Base-by-base conservation (phyloP, 2,113 vertebrate species). In the Hepsetus odoe region DNA sequence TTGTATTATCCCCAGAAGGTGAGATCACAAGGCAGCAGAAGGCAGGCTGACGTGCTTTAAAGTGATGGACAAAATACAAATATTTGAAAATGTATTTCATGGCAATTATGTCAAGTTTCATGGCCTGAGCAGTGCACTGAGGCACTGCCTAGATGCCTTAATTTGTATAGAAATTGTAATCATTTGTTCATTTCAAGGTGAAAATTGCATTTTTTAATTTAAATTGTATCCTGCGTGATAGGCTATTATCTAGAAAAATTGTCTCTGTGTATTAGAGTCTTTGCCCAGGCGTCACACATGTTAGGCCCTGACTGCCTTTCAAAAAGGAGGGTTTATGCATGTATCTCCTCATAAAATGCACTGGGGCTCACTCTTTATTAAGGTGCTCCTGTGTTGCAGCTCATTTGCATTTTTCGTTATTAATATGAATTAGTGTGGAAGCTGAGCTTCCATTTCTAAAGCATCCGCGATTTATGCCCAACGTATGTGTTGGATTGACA, bases 201-300 rank as follows among this genome's bases (percentile, higher is more conserved):
- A 99, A 98, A 99, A 98, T 99, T 98, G 97, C 97, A 98, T 99
- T 99, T 99, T 99, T 99, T 98, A 98, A 98, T 99, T 99, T 98
- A 98, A 98, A 99, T 98, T 98, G 97, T 99, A 98, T 98, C 96
- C 97, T 96, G 96, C 95, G 86, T 96, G 96, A 96, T 96, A 96
- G 96, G 95, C 97, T 96, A 98, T 99, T 99, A 99, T 99, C 96
- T 95, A 96, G 95, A 97, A 97, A 98, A 98, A 98, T 98, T 95
- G 96, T 97, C 95, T 94, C 92, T 94, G 94, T 98, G 96, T 98
- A 95, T 96, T 94, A 94, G 92, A 90, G 93, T 93, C 93, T 92
- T 91, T 95, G 89, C 94, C 95, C 93, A 88, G 93, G 87, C 93
- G 94, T 96, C 94, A 98, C 91, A 95, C 92, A 84, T 92, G 91